These are phyloP conservation scores for Chrysolophus pictus DNA, from an alignment of 2,797 vertebrate genomes.

Conservation along the genomic window DNA sequence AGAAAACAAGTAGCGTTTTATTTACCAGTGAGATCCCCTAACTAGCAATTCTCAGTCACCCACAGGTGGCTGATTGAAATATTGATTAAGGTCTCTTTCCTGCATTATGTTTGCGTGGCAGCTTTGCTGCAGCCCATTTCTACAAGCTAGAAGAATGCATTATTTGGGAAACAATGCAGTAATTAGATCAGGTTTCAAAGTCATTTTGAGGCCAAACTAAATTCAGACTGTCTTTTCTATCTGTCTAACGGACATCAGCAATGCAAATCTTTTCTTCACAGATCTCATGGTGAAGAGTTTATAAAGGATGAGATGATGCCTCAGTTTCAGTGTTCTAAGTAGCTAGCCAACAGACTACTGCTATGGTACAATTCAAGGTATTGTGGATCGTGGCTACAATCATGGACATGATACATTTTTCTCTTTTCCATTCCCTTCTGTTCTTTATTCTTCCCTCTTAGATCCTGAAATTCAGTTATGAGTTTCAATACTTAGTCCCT, in stretches of 20 bases:
- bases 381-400: not conserved
- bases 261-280: not conserved
- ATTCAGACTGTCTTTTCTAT: constrained; percentile 8
- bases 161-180: constrained; percentile 19
- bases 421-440: not conserved
- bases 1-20: constrained; percentile 15
- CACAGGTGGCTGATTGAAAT: constrained; percentile 61
- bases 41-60: constrained; percentile 54
- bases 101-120: constrained; percentile 21
- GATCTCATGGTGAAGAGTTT: not conserved
- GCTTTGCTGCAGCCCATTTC: constrained; percentile 48
- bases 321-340: not conserved
- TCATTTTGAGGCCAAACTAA: constrained; percentile 27
- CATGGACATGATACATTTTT: not conserved
- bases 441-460: not conserved
- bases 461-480: not conserved
- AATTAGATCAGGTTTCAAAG: constrained; percentile 29
- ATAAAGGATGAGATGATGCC: not conserved
- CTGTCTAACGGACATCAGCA: not conserved
- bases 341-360: not conserved
- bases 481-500: not conserved
- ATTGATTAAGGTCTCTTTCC: constrained; percentile 61
- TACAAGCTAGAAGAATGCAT: not conserved
- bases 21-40: constrained; percentile 27
- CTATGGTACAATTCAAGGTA: not conserved